These are phyloP conservation scores for Erpobdella octoculata DNA, from an alignment of 2,888 invertebrate genomes.

Conservation along the genomic window DNA sequence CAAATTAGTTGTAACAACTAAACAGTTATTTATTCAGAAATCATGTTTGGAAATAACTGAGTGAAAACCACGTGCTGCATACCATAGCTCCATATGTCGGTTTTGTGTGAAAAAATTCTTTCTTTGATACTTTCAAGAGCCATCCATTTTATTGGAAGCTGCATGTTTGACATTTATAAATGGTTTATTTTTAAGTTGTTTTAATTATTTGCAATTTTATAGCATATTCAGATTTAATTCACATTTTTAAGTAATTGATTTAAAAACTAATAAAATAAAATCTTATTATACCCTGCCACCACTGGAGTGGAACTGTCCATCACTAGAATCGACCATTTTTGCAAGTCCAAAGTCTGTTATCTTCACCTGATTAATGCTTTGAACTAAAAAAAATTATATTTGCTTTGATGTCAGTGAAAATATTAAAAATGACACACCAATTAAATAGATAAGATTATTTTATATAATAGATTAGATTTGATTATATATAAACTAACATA, in stretches of 20 bases:
- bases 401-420: too few species aligned
- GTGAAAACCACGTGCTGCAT: background rate
- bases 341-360: slow-evolving; percentile 97
- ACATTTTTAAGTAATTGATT: background rate
- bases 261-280: background rate
- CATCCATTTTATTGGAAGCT: slow-evolving; percentile 62
- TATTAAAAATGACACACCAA: too few species aligned
- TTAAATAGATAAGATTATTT: too few species aligned
- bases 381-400: slow-evolving; percentile 52
- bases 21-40: background rate
- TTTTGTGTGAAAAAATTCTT: slow-evolving; percentile 90
- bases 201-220: too few species aligned
- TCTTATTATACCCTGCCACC: slow-evolving; percentile 72
- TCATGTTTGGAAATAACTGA: background rate
- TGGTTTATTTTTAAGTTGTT: too few species aligned
- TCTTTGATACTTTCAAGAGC: slow-evolving; percentile 93
- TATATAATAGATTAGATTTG: too few species aligned
- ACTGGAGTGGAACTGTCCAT: slow-evolving; percentile 89
- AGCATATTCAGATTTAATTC: background rate
- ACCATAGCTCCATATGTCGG: slow-evolving; percentile 70
- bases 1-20: too few species aligned
- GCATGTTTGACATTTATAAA: slow-evolving; percentile 56
- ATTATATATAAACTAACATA: too few species aligned
- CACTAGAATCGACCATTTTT: slow-evolving; percentile 75
- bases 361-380: slow-evolving; percentile 68